Conservation (phyloP, 2,888 invertebrate genomes). For the Phasia obesa region DNA sequence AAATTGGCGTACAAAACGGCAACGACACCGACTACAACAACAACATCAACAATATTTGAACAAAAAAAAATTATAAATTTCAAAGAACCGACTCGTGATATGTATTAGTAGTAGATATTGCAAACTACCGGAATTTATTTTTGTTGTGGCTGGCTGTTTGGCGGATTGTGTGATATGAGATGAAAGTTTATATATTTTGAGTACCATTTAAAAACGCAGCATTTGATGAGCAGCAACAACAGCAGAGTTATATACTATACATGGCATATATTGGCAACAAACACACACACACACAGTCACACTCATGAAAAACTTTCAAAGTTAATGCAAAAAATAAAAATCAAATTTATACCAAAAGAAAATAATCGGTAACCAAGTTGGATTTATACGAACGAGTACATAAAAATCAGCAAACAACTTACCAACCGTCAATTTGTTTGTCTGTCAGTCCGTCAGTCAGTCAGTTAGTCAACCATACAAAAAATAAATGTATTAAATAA, state of each 20-base stretch:
- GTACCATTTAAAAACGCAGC: slow-evolving; percentile 69
- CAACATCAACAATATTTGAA: slow-evolving; percentile 13
- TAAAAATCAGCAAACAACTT: slow-evolving; percentile 8
- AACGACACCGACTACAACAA: slow-evolving; percentile 29
- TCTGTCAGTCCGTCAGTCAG: not conserved
- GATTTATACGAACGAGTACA: not conserved
- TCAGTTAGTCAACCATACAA: not conserved
- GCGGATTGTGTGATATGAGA: slow-evolving; percentile 58
- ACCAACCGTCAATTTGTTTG: not conserved
- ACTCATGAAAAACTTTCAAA: slow-evolving; percentile 32
- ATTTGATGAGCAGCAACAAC: slow-evolving; percentile 60
- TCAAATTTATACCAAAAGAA: slow-evolving; percentile 26
- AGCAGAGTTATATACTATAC: slow-evolving; percentile 4
- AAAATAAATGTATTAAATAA: slow-evolving; percentile 4
- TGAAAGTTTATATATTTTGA: slow-evolving; percentile 65
- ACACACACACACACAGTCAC: slow-evolving; percentile 3
- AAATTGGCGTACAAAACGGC: slow-evolving; percentile 53
- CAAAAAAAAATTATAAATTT: slow-evolving; percentile 17
- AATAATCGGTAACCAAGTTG: slow-evolving; percentile 46
- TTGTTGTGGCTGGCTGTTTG: slow-evolving; percentile 53
- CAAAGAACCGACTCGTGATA: slow-evolving; percentile 51
- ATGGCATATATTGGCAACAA: not conserved
- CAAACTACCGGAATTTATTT: slow-evolving; percentile 62
- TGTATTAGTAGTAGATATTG: slow-evolving; percentile 46
- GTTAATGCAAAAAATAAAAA: slow-evolving; percentile 28